These are phyloP conservation scores for Heliconius charithonia DNA, from an alignment of 2,888 invertebrate genomes.

Conservation along the genomic window DNA sequence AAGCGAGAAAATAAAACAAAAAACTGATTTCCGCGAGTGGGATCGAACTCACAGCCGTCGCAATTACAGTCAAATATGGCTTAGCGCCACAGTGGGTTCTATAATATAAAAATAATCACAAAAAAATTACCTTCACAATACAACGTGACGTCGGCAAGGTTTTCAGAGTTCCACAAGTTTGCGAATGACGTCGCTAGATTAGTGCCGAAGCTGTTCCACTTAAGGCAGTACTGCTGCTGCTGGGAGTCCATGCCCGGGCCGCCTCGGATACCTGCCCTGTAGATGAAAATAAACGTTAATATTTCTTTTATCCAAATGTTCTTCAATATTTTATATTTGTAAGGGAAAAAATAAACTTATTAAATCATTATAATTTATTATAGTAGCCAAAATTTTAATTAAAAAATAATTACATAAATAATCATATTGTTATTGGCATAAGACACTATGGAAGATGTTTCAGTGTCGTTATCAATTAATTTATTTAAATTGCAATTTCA, in stretches of 20 bases:
- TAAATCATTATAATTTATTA: background rate
- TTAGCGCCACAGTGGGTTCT: too few relatives aligned
- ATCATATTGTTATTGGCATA: too few relatives aligned
- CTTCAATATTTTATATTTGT: background rate
- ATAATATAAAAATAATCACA: background rate
- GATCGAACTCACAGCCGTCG: too few relatives aligned
- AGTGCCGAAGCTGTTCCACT: conserved; percentile 98
- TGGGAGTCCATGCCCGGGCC: conserved; percentile 95
- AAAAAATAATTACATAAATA: too few relatives aligned
- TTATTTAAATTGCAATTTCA: too few relatives aligned
- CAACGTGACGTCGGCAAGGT: conserved; percentile 95
- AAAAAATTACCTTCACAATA: conserved; percentile 94
- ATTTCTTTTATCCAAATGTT: background rate
- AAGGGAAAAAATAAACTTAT: background rate
- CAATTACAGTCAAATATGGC: too few relatives aligned
- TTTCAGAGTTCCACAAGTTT: conserved; percentile 96
- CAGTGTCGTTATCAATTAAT: too few relatives aligned
- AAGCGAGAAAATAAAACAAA: too few relatives aligned
- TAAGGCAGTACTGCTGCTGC: conserved; percentile 97
- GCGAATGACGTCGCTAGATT: conserved; percentile 96
- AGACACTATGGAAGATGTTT: too few relatives aligned
- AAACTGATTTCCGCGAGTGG: too few relatives aligned
- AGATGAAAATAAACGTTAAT: conserved; percentile 51
- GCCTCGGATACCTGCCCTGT: conserved; percentile 87
- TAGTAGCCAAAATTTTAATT: too few relatives aligned